phyloP scores from a whole-genome alignment of 2,888 invertebrate genomes.

The Drosophila trichaetosa region DNA sequence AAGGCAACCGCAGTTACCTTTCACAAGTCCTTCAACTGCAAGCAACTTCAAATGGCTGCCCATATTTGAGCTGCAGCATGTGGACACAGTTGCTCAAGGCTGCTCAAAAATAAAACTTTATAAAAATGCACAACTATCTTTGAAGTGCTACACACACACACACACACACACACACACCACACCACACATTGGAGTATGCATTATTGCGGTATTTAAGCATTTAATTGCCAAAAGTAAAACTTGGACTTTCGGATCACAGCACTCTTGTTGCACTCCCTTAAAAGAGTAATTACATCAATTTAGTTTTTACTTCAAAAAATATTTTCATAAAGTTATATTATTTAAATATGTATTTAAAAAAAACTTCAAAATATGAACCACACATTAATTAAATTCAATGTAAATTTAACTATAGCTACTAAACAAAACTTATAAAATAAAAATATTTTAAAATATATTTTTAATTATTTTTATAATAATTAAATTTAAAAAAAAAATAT shows the following conservation, averaged over 20 bases:
- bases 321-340: background rate
- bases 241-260: background rate
- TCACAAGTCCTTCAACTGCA: slow-evolving; percentile 38
- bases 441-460: background rate
- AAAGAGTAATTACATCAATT: background rate
- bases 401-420: too few species aligned
- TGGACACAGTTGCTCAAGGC: slow-evolving; percentile 12
- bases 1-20: slow-evolving; percentile 34
- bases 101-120: slow-evolving; percentile 23
- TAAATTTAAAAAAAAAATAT: background rate
- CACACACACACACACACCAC: background rate
- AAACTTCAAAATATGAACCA: background rate
- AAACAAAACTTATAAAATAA: background rate
- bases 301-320: background rate
- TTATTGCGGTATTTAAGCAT: slow-evolving; percentile 16
- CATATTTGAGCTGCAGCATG: slow-evolving; percentile 41
- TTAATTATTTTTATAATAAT: background rate
- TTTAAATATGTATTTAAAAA: background rate
- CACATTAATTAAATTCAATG: too few species aligned
- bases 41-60: slow-evolving; percentile 30
- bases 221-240: slow-evolving; percentile 12
- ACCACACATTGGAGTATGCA: background rate
- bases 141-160: background rate
- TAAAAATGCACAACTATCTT: slow-evolving; percentile 27
- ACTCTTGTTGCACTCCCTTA: background rate